Evolutionary conservation across 2,888 invertebrate genomes (phyloP).

Genomic region (Mycalesis mineus): DNA sequence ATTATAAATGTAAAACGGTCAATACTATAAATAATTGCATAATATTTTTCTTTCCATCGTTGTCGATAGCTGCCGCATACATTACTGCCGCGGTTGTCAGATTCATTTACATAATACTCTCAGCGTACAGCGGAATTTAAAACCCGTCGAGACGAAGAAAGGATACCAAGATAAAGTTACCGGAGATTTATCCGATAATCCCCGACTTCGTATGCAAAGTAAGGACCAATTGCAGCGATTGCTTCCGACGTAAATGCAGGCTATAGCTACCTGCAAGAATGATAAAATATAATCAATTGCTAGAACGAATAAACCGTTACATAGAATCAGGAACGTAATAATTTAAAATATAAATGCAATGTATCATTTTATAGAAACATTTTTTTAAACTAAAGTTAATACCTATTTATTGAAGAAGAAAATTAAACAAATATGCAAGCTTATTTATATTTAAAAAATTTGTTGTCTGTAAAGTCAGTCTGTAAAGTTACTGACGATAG

Average conservation of each 20-base stretch:
- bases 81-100: slow-evolving; percentile 17
- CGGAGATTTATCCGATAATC: slow-evolving; percentile 47
- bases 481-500: no score
- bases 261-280: not conserved
- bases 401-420: no score
- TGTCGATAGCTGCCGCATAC: slow-evolving; percentile 13
- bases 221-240: slow-evolving; percentile 25
- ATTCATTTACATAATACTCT: slow-evolving; percentile 24
- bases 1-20: not conserved
- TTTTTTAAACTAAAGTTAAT: no score
- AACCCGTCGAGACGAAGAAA: slow-evolving; percentile 45
- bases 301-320: no score
- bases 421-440: no score
- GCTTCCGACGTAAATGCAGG: slow-evolving; percentile 21
- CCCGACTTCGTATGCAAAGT: slow-evolving; percentile 51
- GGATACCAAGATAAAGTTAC: slow-evolving; percentile 55
- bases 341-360: no score
- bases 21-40: not conserved
- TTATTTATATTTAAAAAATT: no score
- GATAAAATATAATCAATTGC: no score
- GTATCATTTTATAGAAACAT: no score
- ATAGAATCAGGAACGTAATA: no score
- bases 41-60: slow-evolving; percentile 2
- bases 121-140: slow-evolving; percentile 42
- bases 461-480: no score